Percentiles rank a stretch among this genome's conserved stretches.
Conservation (phyloP, 2,888 invertebrate species). For the Thelaira solivaga region DNA sequence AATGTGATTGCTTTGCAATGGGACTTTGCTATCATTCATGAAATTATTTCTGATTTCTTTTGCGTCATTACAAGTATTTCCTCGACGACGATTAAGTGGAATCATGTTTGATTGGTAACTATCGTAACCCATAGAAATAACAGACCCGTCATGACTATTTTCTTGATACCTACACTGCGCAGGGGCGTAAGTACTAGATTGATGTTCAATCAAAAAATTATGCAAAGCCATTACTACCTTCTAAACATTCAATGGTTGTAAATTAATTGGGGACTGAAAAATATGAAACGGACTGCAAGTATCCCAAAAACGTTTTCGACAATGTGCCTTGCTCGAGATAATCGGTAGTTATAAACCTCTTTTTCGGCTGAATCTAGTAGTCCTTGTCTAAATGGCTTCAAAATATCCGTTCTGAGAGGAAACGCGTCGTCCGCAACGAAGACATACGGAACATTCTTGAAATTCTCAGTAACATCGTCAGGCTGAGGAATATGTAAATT, state of each 20-base stretch:
- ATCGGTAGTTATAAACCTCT: slow-evolving; percentile 7
- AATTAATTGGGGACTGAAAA: slow-evolving; percentile 5
- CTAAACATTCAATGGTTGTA: slow-evolving; percentile 6
- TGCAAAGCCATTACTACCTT: slow-evolving; percentile 7
- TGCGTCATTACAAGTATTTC: slow-evolving; percentile 4
- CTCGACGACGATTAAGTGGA: slow-evolving; percentile 14
- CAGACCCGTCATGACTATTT: neutral
- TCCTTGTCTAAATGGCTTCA: slow-evolving; percentile 12
- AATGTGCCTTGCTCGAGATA: slow-evolving; percentile 5
- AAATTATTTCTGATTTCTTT: neutral
- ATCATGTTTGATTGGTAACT: slow-evolving; percentile 10
- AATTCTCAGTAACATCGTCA: slow-evolving; percentile 2
- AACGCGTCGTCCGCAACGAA: neutral
- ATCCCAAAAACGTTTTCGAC: slow-evolving; percentile 7
- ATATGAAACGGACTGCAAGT: neutral
- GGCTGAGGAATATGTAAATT: neutral
- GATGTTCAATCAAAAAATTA: slow-evolving; percentile 13
- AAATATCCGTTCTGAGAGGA: slow-evolving; percentile 13
- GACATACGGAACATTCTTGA: slow-evolving; percentile 20
- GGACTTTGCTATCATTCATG: neutral
- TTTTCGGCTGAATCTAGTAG: slow-evolving; percentile 14
- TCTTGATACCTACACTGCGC: neutral
- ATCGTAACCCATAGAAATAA: slow-evolving; percentile 5
- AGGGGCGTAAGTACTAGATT: slow-evolving; percentile 16
- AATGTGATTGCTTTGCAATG: neutral